Base-by-base conservation (phyloP, 2,888 invertebrate species). In the Apodemia duryi region DNA sequence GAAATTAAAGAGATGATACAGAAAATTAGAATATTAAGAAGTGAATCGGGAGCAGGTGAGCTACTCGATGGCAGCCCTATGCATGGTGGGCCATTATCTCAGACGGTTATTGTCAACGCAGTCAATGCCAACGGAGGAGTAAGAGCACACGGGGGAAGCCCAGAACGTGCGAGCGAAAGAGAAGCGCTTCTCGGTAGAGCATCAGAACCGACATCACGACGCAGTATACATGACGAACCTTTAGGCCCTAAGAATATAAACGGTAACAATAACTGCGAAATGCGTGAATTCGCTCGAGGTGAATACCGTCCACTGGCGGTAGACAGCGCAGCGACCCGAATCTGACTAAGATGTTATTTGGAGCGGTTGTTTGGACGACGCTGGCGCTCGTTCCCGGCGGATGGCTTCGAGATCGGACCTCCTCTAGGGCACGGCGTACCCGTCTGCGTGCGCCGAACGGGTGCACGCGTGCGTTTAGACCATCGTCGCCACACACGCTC, bases 1-100 rank as follows among this genome's bases (percentile, higher is more conserved):
- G 97, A 97, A 92, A 97, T 97, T 80, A 94, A 95, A 73, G 97
- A 97, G 86, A 97, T 97, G 97, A 97, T 97, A 80, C 96, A 97
- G 84, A 97, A 97, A 91, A 97, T 97, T 82, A 95, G 95, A 78
- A 94, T 97, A 81, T 91, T 97, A 70, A 94, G 94, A 76, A 94
- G 93, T 68, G 95, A 96, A 79, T 83, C 94, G 71, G 93, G 94
- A 62, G 89, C 92, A 57, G 89, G 91, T 2, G 92, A 92, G 75
- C 80, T 92, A 54, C 75, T 89, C 35, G 91, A 91, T 60, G 81
- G 88, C 29, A 91, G 91, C 68, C 91, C 91, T 10, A 73, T 90
- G 63, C 90, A 92, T 73, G 90, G 92, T 66, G 91, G 91, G 61
- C 91, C 91, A 3, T 74, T 91, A 32, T 91, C 91, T 49, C 91